Evolutionary conservation across 2,113 vertebrate species (phyloP).

Genomic region (Cyanistes caeruleus): DNA sequence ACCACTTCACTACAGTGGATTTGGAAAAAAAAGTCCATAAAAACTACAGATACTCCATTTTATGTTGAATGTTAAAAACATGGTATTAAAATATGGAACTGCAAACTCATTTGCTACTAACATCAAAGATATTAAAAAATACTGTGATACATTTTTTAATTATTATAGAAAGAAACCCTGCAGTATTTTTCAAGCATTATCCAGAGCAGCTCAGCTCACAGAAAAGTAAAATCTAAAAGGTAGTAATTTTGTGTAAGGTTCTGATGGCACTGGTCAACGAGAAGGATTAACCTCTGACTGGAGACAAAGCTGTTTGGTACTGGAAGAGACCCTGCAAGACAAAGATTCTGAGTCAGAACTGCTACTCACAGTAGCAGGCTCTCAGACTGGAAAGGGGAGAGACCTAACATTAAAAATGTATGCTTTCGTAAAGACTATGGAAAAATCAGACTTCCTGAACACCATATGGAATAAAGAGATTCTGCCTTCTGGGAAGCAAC

Average conservation of each 20-base stretch:
- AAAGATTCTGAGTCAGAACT: not conserved
- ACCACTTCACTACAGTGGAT: not conserved
- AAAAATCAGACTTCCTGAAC: not conserved
- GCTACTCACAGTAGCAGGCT: not conserved
- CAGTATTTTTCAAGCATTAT: not conserved
- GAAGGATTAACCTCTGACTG: not conserved
- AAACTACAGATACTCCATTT: not conserved
- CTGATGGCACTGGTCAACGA: not conserved
- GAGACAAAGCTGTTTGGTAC: not conserved
- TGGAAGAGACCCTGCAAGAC: not conserved
- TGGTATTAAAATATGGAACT: not conserved
- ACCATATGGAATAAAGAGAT: not conserved
- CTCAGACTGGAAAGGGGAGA: not conserved
- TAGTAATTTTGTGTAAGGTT: not conserved
- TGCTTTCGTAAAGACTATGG: not conserved
- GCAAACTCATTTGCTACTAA: not conserved
- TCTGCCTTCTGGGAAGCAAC: constrained; percentile 28
- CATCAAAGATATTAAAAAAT: not conserved
- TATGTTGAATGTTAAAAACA: not conserved
- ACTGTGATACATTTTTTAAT: not conserved
- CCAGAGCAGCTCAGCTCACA: not conserved
- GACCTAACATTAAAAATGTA: not conserved
- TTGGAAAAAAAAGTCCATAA: rapidly evolving
- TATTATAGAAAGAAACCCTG: not conserved
- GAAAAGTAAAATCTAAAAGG: not conserved